Conservation (phyloP, 2,113 vertebrate species). For the Nymphicus hollandicus region DNA sequence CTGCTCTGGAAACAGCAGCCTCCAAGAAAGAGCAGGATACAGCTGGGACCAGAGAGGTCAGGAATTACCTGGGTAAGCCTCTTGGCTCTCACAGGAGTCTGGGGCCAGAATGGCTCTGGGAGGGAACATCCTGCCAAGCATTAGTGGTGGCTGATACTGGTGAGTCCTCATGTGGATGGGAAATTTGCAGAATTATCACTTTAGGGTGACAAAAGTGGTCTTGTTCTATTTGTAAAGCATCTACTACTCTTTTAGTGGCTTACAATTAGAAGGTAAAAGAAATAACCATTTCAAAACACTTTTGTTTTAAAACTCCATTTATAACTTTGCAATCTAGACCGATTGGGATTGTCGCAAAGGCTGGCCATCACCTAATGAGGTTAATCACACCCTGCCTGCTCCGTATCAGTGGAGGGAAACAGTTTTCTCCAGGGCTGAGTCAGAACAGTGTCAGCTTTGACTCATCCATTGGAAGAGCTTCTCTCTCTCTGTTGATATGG, state of each 20-base stretch:
- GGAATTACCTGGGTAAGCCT: background rate
- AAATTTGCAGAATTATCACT: background rate
- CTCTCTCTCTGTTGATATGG: rapidly evolving
- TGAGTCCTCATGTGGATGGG: background rate
- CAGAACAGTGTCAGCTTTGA: background rate
- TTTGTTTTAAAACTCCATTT: background rate
- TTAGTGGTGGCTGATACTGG: background rate
- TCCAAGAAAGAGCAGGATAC: background rate
- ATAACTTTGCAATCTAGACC: background rate
- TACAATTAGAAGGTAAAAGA: background rate
- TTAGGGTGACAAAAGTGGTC: background rate
- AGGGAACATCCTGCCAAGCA: background rate
- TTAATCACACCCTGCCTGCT: background rate
- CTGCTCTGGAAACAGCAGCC: background rate
- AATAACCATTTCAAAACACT: background rate
- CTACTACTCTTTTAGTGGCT: background rate
- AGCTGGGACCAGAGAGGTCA: rapidly evolving
- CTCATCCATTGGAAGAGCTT: background rate
- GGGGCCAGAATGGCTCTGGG: background rate
- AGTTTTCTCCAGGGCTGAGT: background rate
- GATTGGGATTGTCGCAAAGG: background rate
- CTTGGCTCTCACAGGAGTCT: rapidly evolving
- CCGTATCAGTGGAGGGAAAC: background rate
- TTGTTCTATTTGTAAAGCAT: background rate
- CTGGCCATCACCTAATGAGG: background rate